These are phyloP conservation scores for Siphlonurus alternatus DNA, from an alignment of 2,888 invertebrate genomes.

Conservation along the genomic window DNA sequence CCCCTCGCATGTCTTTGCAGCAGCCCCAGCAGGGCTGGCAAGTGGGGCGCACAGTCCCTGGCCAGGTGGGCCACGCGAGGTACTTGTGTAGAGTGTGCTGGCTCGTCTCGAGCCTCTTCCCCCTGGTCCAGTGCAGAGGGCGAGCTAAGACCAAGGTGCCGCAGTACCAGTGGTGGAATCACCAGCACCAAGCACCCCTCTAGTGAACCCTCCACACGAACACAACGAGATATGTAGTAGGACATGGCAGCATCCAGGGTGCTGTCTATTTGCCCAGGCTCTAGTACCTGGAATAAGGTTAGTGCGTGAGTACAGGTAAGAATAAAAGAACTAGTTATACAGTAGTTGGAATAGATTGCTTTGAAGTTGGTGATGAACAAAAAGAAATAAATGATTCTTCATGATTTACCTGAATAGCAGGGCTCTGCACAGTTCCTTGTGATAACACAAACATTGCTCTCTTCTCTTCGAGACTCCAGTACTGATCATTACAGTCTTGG, in stretches of 20 bases:
- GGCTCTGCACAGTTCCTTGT: background rate
- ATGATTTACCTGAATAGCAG: background rate
- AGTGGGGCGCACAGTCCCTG: background rate
- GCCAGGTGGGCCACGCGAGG: background rate
- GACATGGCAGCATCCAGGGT: background rate
- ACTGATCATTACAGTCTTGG: background rate
- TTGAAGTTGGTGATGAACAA: background rate
- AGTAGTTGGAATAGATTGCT: background rate
- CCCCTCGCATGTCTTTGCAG: slow-evolving; percentile 11
- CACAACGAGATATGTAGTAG: background rate
- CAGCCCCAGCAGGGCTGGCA: slow-evolving; percentile 11
- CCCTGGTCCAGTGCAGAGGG: slow-evolving; percentile 8
- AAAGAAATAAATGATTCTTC: background rate
- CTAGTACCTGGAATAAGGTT: too few species aligned
- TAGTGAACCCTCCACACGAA: background rate
- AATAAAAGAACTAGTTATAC: too few species aligned
- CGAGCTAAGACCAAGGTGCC: background rate
- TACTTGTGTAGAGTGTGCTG: background rate
- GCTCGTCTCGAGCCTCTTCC: background rate
- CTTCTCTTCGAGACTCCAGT: background rate
- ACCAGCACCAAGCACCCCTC: background rate
- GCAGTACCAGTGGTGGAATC: background rate
- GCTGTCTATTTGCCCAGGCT: background rate
- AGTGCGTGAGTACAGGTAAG: too few species aligned
- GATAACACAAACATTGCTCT: background rate